phyloP scores from a whole-genome alignment of 1,140 invertebrate genomes.

The Conus ventricosus region DNA sequence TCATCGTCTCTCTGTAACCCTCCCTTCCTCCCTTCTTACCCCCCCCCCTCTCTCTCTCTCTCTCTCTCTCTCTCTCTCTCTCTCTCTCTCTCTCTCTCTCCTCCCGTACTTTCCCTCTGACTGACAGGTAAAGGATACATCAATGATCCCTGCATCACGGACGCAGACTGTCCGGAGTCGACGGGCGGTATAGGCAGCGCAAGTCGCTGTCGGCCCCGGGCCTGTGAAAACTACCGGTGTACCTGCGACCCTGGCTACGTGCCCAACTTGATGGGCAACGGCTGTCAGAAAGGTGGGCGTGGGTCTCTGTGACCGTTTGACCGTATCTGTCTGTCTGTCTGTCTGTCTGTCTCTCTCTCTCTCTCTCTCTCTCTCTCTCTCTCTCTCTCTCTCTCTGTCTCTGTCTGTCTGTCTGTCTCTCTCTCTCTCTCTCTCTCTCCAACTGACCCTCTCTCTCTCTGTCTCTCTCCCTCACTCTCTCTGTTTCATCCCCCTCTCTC shows the following conservation, averaged over 20 bases:
- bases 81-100: background rate
- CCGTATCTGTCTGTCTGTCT: background rate
- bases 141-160: slow-evolving; percentile 26
- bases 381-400: too few relatives aligned
- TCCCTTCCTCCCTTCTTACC: background rate
- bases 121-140: background rate
- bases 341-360: background rate
- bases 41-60: background rate
- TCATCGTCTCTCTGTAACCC: background rate
- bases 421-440: too few relatives aligned
- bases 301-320: background rate
- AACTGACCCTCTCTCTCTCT: too few relatives aligned
- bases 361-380: too few relatives aligned
- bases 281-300: slow-evolving; percentile 31
- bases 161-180: slow-evolving; percentile 27
- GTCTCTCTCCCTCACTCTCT: too few relatives aligned
- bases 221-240: slow-evolving; percentile 37
- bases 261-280: background rate
- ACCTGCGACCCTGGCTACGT: slow-evolving; percentile 30
- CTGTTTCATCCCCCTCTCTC: too few relatives aligned
- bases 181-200: background rate
- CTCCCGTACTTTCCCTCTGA: background rate
- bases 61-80: slow-evolving; percentile 11
- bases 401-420: too few relatives aligned
- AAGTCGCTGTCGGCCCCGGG: slow-evolving; percentile 32